Base-by-base conservation (phyloP, 2,113 vertebrate genomes). In the Rhadina sibilatrix region DNA sequence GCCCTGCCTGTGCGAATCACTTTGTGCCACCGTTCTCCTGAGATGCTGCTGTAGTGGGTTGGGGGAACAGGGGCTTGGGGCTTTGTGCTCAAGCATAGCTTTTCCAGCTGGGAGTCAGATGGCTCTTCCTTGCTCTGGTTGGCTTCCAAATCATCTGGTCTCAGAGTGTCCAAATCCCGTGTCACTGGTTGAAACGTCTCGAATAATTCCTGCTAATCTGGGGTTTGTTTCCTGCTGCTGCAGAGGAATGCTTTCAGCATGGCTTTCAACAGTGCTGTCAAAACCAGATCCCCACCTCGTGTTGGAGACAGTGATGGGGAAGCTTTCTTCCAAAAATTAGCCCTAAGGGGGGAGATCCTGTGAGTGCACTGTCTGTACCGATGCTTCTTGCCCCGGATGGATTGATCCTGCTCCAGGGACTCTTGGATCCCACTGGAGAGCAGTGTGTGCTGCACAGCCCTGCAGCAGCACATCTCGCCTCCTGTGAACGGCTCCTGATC, bases 61-160 rank as follows among this genome's bases (percentile, higher is more conserved):
- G 57, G 57, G 37, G 65, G 27, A n/a, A 0, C 4, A 5, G 56
- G 2, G 57, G 0, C 5, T 40, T 40, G 61, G 53, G 49, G 30
- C 22, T 91, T 23, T 0, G 13, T 37, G 44, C 50, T 81, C 1
- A 0, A n/a, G 20, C 0, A 2, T 0, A 12, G 46, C 50, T 86
- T 90, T 80, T 69, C 84, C 53, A 91, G 56, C 87, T 61, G 76
- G 86, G 66, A 86, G 8, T 40, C 46, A 44, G 66, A 90, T 20
- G 37, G 33, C 2, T 4, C 4, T 86, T 83, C 64, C 59, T 35
- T 61, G 60, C 23, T 23, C 83, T 44, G 76, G 54, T 4, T 20
- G 28, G 35, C 33, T 84, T 66, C 87, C 89, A 89, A 0, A 33
- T 54, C 24, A 1, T 50, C 61, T n/a, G 4, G 21, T 44, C 46